phyloP scores from a whole-genome alignment of 2,797 vertebrate genomes.

The Molossus molossus region DNA sequence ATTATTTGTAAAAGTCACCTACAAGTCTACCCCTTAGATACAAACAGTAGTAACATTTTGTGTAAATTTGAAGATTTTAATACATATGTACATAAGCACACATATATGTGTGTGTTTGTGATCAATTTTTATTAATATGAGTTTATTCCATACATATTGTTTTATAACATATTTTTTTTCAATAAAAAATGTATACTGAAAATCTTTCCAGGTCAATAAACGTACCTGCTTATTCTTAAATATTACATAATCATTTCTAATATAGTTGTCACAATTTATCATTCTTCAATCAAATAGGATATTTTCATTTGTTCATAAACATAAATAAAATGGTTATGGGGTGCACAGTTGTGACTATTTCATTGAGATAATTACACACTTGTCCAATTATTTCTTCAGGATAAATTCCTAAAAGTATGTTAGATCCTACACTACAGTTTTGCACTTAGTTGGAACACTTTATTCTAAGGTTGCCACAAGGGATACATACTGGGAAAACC shows the following conservation, averaged over 20 bases:
- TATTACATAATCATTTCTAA: not conserved
- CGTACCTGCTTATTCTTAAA: not conserved
- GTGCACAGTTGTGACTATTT: not conserved
- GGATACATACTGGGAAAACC: not conserved
- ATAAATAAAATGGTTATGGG: not conserved
- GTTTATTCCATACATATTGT: not conserved
- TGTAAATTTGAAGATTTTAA: not conserved
- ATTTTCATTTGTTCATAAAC: conserved; percentile 27
- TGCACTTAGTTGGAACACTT: not conserved
- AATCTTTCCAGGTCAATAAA: not conserved
- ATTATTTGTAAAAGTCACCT: conserved; percentile 1
- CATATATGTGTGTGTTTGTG: not conserved
- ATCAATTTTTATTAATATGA: conserved; percentile 5
- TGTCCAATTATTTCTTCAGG: conserved; percentile 17
- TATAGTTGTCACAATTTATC: not conserved
- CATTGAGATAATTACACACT: not conserved
- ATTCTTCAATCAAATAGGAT: not conserved
- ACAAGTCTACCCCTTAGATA: not conserved
- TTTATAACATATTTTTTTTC: not conserved
- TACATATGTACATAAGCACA: not conserved
- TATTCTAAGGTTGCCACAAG: not conserved
- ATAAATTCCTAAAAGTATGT: not conserved
- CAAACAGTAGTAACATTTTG: not conserved
- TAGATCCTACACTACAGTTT: not conserved
- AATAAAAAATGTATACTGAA: not conserved